Evolutionary conservation across 2,888 invertebrate genomes (phyloP).

Genomic region (Eristalis arbustorum): DNA sequence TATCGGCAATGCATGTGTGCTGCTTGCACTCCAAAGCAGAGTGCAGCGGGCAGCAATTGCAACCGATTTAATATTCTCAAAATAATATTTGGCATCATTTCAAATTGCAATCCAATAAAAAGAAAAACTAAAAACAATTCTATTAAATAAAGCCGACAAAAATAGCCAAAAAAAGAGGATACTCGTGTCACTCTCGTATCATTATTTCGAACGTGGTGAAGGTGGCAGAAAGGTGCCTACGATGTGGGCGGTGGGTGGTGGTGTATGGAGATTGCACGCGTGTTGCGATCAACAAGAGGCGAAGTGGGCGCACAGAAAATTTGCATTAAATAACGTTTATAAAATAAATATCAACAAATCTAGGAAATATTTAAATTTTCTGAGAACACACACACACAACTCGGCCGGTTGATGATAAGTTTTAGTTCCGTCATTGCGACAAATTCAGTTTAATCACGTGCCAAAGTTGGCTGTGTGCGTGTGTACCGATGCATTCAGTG

Average conservation of each 20-base stretch:
- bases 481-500: neutral
- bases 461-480: slow-evolving; percentile 22
- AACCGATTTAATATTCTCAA: slow-evolving; percentile 54
- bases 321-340: slow-evolving; percentile 59
- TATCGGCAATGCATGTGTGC: neutral
- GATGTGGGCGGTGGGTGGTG: too few relatives aligned
- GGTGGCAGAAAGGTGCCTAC: too few relatives aligned
- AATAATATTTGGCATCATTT: slow-evolving; percentile 68
- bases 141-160: slow-evolving; percentile 47
- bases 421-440: slow-evolving; percentile 68
- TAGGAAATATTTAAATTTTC: slow-evolving; percentile 39
- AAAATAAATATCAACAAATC: slow-evolving; percentile 50
- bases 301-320: neutral
- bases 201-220: neutral
- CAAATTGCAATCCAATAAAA: slow-evolving; percentile 70
- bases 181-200: too few relatives aligned
- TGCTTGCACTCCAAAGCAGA: neutral
- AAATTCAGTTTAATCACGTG: slow-evolving; percentile 66
- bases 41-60: slow-evolving; percentile 13
- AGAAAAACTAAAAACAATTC: slow-evolving; percentile 23
- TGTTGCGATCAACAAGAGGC: neutral
- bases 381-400: neutral
- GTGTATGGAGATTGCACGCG: too few relatives aligned
- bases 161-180: slow-evolving; percentile 43
- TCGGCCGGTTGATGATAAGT: slow-evolving; percentile 43